Conservation (phyloP, 2,113 vertebrate genomes). For the Zosterops japonicus region DNA sequence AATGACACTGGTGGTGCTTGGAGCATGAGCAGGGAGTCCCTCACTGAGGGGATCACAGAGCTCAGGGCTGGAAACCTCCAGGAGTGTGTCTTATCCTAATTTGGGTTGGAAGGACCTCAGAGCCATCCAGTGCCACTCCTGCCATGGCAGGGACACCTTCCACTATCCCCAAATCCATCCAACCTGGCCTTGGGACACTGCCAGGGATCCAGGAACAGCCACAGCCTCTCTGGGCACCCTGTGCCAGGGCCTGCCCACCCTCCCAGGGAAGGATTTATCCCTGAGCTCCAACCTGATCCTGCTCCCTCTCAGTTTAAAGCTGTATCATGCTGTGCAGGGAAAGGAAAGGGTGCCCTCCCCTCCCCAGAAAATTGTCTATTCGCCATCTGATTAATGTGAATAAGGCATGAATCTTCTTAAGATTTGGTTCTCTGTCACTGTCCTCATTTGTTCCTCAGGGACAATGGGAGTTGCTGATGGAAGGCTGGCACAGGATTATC, state of each 20-base stretch:
- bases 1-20: not conserved
- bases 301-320: not conserved
- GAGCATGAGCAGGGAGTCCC: not conserved
- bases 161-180: not conserved
- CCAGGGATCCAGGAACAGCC: not conserved
- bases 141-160: not conserved
- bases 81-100: accelerated
- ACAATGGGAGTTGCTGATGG: not conserved
- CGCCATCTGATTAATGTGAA: not conserved
- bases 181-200: not conserved
- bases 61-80: not conserved
- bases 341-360: not conserved
- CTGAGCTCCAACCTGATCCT: not conserved
- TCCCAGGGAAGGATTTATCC: not conserved
- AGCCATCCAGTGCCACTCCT: accelerated
- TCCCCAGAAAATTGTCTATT: not conserved
- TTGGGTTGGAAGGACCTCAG: not conserved
- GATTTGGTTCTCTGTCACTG: not conserved
- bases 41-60: accelerated
- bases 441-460: not conserved
- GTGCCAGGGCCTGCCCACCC: not conserved
- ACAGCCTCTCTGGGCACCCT: not conserved
- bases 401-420: not conserved
- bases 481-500: not conserved
- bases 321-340: not conserved